These are phyloP conservation scores for Hormaphis cornu DNA, from an alignment of 1,140 invertebrate species.

Conservation along the genomic window DNA sequence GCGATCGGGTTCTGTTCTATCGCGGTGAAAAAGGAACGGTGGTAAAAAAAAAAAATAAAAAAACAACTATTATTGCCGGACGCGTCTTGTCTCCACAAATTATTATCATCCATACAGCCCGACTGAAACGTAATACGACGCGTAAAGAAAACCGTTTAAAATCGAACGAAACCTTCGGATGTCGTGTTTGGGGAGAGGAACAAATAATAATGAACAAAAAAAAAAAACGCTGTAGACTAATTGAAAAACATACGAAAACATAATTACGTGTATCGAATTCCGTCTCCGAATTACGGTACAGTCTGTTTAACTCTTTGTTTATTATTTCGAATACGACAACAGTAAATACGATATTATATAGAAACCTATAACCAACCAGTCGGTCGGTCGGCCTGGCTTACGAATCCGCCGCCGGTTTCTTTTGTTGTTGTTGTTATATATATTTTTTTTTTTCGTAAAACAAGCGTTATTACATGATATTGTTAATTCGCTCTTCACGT, in stretches of 20 bases:
- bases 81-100: neutral
- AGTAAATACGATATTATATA: neutral
- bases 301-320: slow-evolving; percentile 12
- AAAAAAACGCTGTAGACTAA: neutral
- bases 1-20: neutral
- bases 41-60: neutral
- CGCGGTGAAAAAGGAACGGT: neutral
- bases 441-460: too few relatives aligned
- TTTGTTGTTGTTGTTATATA: too few relatives aligned
- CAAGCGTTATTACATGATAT: too few relatives aligned
- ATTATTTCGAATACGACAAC: neutral
- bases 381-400: too few relatives aligned
- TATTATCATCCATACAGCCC: neutral
- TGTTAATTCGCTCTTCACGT: too few relatives aligned
- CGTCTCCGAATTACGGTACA: neutral
- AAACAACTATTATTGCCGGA: neutral
- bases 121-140: slow-evolving; percentile 4
- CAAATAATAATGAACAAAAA: too few relatives aligned
- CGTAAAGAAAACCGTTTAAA: slow-evolving; percentile 17
- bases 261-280: slow-evolving; percentile 20
- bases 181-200: too few relatives aligned
- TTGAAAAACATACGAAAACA: slow-evolving; percentile 18
- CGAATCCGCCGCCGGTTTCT: neutral
- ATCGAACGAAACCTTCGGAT: neutral
- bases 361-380: neutral